These are phyloP conservation scores for Piscicola geometra DNA, from an alignment of 2,888 invertebrate genomes.

Conservation along the genomic window DNA sequence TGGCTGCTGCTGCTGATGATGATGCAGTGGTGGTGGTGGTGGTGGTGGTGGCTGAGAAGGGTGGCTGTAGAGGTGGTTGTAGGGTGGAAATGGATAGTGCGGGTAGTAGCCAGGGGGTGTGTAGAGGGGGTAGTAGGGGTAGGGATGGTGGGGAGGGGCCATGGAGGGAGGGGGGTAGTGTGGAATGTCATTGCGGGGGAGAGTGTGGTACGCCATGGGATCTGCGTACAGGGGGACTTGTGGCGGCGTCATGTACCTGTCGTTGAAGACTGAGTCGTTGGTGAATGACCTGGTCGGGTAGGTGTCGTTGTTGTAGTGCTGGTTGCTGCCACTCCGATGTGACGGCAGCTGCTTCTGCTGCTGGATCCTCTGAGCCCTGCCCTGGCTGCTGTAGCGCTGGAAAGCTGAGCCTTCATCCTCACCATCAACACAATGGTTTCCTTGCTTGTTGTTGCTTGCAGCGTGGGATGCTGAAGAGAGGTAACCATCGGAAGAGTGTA, in stretches of 20 bases:
- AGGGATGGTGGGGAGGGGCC: slow-evolving; percentile 1
- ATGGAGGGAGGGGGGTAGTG: slow-evolving; percentile 10
- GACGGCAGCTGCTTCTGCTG: not conserved
- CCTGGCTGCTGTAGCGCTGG: not conserved
- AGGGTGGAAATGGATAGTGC: slow-evolving; percentile 2
- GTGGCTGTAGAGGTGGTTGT: slow-evolving; percentile 3
- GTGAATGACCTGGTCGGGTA: not conserved
- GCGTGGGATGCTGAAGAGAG: not conserved
- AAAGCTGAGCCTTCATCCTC: not conserved
- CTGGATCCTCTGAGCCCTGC: slow-evolving; percentile 1
- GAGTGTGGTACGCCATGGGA: not conserved
- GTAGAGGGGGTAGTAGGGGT: slow-evolving; percentile 25
- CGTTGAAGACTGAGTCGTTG: not conserved
- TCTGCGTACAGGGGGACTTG: not conserved
- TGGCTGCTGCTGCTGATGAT: not conserved
- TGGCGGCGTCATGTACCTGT: not conserved
- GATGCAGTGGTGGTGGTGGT: slow-evolving; percentile 5
- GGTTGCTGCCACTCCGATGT: too few species aligned
- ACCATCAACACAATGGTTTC: not conserved
- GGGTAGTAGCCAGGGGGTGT: slow-evolving; percentile 22
- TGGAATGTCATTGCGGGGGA: not conserved
- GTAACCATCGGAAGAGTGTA: not conserved
- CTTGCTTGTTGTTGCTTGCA: too few species aligned
- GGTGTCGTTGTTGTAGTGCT: not conserved
- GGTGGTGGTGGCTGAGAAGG: not conserved